Evolutionary conservation across 37 sponge, comb jelly and placozoan genomes (phyloP), one percentile per base, ranked within the genome.

Genomic region (Agelas oroides): DNA sequence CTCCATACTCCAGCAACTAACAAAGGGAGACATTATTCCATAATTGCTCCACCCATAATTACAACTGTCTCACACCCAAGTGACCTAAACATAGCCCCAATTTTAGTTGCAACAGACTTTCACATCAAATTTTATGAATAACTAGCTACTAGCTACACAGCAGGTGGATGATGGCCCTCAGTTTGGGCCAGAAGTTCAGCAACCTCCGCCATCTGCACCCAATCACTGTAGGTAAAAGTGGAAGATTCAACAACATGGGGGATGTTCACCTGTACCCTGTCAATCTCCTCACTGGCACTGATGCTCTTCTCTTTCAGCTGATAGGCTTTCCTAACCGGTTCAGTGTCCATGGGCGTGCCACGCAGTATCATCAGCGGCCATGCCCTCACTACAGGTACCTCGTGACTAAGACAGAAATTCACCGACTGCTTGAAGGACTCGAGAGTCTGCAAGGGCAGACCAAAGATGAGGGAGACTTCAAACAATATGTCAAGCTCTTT

Each of bases 321-420:
- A 35, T 78, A 78, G 27, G 12, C 3, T 30, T 2, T 20, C 13
- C 79, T 61, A 37, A 32, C 28, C 79, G 39, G 24, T 46, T 32
- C 27, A 5, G 79, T 64, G 66, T 78, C 79, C 65, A 78, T 65
- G 13, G 79, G 79, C 24, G 79, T 78, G 8, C 79, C 79, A 17
- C 79, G 34, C 3, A 78, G 65, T 18, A 78, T 61, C 77, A 76
- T 76, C 53, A 78, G 27, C 13, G 79, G 79, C 79, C 79, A 78
- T 21, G 79, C 79, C 28, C 64, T 78, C 33, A 78, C 63, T 2
- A 81, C 83, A 16, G 83, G 83, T 2, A 83, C 64, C 0, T 40
- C 37, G 1, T 40, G 84, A 1, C 57, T 1, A 2, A 73, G 63
- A 12, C 84, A 83, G 41, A 57, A 73, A 32, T 73, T 72, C 5